Evolutionary conservation across 2,113 vertebrate species (phyloP).

Genomic region (Benthochromis sp.): DNA sequence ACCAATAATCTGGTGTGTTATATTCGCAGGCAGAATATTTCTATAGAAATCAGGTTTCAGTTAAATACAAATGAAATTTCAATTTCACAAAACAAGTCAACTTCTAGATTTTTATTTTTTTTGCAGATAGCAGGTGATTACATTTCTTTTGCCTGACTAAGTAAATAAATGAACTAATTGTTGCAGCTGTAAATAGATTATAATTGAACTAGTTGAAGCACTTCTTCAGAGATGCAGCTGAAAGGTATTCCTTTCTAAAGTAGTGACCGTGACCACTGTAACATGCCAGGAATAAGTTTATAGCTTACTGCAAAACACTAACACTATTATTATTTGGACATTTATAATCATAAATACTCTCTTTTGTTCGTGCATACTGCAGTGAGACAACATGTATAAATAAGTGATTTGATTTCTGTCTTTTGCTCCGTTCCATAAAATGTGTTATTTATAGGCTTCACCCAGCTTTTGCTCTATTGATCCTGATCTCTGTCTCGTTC

Average conservation of each 20-base stretch:
- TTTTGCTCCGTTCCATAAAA: neutral
- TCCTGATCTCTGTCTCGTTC: neutral
- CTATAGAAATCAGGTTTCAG: neutral
- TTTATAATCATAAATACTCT: neutral
- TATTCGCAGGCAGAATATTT: neutral
- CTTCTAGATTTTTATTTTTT: neutral
- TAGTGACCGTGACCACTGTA: neutral
- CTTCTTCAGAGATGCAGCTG: neutral
- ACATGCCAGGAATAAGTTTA: neutral
- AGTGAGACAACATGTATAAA: neutral
- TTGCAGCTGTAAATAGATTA: neutral
- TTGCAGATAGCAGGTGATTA: neutral
- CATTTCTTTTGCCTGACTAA: neutral
- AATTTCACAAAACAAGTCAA: neutral
- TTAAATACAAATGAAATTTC: neutral
- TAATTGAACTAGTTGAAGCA: neutral
- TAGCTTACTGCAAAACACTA: neutral
- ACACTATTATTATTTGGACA: neutral
- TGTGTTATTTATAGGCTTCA: neutral
- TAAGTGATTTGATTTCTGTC: neutral
- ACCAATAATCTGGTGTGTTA: neutral
- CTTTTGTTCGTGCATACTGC: neutral
- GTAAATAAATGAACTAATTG: neutral
- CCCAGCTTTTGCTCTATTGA: neutral
- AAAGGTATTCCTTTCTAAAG: neutral